A percentile compares a stretch with the other conserved stretches of the same genome.
Evolutionary conservation across 2,113 vertebrate species (phyloP).

Genomic region (Malaclemys terrapin): DNA sequence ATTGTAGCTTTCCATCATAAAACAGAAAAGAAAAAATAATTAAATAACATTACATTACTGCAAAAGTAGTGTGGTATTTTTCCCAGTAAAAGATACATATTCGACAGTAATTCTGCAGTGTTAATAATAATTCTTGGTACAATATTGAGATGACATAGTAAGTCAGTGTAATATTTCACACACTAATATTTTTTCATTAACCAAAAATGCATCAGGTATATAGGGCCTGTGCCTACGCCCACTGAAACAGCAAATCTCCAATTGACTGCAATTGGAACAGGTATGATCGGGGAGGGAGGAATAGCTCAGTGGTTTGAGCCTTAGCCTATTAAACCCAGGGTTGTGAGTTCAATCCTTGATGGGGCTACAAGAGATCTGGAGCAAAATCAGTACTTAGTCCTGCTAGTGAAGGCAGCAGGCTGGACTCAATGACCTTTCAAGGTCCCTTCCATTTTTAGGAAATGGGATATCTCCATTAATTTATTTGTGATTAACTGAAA

Average conservation of each 20-base stretch:
- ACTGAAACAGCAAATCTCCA: conserved; percentile 42
- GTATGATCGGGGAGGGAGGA: not conserved
- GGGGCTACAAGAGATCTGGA: no score
- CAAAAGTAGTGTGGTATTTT: conserved; percentile 32
- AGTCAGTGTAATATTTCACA: conserved; percentile 32
- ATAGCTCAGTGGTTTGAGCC: no score
- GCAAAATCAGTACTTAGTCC: no score
- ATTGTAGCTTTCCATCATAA: conserved; percentile 59
- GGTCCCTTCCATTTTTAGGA: no score
- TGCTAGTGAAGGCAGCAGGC: no score
- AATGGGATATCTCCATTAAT: no score
- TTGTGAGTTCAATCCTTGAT: no score
- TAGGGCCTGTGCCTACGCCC: conserved; percentile 54
- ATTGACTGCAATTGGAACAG: not conserved
- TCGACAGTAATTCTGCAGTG: conserved; percentile 57
- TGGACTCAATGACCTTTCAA: no score
- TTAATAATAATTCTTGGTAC: conserved; percentile 47
- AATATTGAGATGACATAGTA: conserved; percentile 57
- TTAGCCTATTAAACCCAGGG: no score
- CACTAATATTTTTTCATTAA: conserved; percentile 12
- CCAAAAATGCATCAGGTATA: conserved; percentile 31
- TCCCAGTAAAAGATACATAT: conserved; percentile 58
- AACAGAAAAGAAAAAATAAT: conserved; percentile 72
- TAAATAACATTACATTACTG: conserved; percentile 62
- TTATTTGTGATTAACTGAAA: not conserved